These are phyloP conservation scores for Balanococcus diminutus DNA, from an alignment of 2,888 invertebrate genomes.

Conservation along the genomic window DNA sequence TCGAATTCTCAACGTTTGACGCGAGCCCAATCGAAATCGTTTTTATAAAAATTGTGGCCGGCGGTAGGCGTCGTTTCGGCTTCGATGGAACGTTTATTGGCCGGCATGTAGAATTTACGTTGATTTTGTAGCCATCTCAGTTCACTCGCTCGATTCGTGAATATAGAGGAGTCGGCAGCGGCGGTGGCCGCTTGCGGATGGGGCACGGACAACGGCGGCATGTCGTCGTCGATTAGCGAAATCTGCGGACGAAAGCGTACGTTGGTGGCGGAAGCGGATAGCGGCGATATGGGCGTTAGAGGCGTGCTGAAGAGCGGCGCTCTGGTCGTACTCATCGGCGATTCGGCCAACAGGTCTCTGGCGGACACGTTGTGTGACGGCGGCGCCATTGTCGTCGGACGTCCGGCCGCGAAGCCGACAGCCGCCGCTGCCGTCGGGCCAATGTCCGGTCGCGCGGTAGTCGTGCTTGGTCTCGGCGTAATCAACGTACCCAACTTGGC, in stretches of 20 bases:
- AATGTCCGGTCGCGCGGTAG: neutral
- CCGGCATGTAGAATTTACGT: neutral
- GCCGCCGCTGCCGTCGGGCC: neutral
- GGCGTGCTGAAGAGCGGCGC: neutral
- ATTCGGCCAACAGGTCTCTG: neutral
- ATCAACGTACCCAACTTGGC: neutral
- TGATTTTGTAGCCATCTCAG: conserved; percentile 15
- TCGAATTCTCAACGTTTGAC: neutral
- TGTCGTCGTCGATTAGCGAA: neutral
- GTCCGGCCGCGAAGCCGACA: neutral
- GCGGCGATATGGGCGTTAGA: neutral
- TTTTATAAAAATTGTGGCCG: neutral
- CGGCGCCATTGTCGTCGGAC: neutral
- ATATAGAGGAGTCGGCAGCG: neutral
- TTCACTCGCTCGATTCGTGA: conserved; percentile 26
- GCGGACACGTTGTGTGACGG: neutral
- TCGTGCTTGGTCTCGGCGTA: neutral
- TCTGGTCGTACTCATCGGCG: conserved; percentile 13
- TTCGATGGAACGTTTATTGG: neutral
- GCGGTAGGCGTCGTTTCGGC: neutral
- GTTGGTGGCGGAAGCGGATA: neutral
- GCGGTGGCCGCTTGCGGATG: too few species aligned
- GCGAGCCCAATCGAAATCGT: neutral
- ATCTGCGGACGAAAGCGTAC: neutral
- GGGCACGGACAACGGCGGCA: neutral